Evolutionary conservation across 2,888 invertebrate genomes (phyloP), one percentile per base, ranked within the genome.

Genomic region (Parthenolecanium corni): DNA sequence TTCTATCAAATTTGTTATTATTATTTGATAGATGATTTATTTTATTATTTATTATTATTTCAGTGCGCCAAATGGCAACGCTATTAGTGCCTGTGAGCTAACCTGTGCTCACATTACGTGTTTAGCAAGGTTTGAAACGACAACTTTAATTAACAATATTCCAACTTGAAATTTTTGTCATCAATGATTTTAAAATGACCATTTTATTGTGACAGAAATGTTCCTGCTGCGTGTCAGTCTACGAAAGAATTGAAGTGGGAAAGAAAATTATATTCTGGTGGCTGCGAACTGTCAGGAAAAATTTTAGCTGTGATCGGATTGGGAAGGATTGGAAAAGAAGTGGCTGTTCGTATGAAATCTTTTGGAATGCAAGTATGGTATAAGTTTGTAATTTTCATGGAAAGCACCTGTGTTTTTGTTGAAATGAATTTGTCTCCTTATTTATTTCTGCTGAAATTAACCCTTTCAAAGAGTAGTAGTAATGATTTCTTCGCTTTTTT

Each of bases 11-110:
- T 3, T 38, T 38, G 9, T 12, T 38, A 38, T 38, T 11, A 12
- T 12, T n/a, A n/a, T n/a, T n/a, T n/a, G n/a, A n/a, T n/a, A n/a
- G n/a, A n/a, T n/a, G n/a, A n/a, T n/a, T n/a, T n/a, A n/a, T n/a
- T n/a, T n/a, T n/a, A n/a, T n/a, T n/a, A n/a, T n/a, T n/a, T n/a
- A n/a, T n/a, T n/a, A n/a, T n/a, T n/a, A n/a, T n/a, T n/a, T n/a
- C n/a, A 93, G 92, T 74, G 89, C 93, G 20, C 93, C 96, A 3
- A 93, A 93, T 58, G 96, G 95, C 3, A 98, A 97, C 75, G 94
- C 96, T 2, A 82, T 95, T 70, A 94, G 94, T 71, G 97, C 97
- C 6, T 95, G 95, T 70, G 97, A 98, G 77, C 79, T 96, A 72
- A 97, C 97, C 0, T 97, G 97, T 76, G 82, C 88, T 12, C 76